Conservation (phyloP, 2,888 invertebrate species). For the Eilema griseolum region DNA sequence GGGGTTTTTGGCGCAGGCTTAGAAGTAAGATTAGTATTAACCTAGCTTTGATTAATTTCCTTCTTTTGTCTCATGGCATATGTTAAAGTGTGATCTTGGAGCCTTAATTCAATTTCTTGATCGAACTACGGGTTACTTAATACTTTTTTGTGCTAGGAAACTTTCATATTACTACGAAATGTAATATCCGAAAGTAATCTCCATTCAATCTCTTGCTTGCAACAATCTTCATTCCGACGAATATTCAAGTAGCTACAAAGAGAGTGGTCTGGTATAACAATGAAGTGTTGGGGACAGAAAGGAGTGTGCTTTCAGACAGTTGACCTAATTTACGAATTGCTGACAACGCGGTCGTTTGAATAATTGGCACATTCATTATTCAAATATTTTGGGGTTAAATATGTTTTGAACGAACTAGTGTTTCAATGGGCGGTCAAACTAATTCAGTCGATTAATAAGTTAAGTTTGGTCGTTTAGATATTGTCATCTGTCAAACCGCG, state of each 20-base stretch:
- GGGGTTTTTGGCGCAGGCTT: too few species aligned
- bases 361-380: slow-evolving; percentile 33
- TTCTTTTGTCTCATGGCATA: not conserved
- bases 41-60: not conserved
- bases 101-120: not conserved
- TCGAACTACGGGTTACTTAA: not conserved
- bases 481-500: not conserved
- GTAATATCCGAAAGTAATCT: not conserved
- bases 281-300: slow-evolving; percentile 30
- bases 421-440: not conserved
- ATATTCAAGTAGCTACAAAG: slow-evolving; percentile 28
- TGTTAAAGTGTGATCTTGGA: not conserved
- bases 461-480: not conserved
- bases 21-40: too few species aligned
- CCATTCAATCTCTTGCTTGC: not conserved
- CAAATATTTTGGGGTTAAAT: slow-evolving; percentile 8
- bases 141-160: not conserved
- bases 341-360: slow-evolving; percentile 26
- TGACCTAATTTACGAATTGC: slow-evolving; percentile 49
- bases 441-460: not conserved
- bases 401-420: not conserved
- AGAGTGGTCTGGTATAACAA: slow-evolving; percentile 29
- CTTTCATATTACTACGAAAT: not conserved
- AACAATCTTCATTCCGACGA: slow-evolving; percentile 26
- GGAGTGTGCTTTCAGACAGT: slow-evolving; percentile 39